Evolutionary conservation across 2,797 vertebrate genomes (phyloP).

Genomic region (Graptemys geographica): DNA sequence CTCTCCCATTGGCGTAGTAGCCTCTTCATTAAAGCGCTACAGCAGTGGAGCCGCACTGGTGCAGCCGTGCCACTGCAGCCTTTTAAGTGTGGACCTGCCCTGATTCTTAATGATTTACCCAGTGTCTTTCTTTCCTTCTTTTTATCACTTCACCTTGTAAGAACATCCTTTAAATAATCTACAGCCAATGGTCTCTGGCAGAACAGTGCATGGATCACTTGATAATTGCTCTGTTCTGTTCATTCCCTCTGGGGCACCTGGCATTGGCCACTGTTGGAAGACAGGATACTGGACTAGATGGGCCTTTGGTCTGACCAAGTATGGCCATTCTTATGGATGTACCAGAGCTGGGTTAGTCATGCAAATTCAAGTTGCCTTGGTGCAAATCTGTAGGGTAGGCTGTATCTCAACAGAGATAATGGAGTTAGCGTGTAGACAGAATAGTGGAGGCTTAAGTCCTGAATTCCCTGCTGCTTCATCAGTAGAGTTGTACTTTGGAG

Average conservation of each 20-base stretch:
- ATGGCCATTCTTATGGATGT: background rate
- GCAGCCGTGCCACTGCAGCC: background rate
- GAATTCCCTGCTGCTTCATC: background rate
- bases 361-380: background rate
- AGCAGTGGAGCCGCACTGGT: background rate
- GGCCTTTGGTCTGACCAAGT: too few species aligned
- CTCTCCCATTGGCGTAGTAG: background rate
- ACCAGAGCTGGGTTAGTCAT: background rate
- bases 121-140: background rate
- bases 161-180: background rate
- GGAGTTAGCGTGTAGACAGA: background rate
- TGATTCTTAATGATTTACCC: background rate
- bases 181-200: background rate
- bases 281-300: too few species aligned
- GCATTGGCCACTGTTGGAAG: too few species aligned
- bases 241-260: too few species aligned
- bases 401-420: background rate
- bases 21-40: background rate
- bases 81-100: background rate
- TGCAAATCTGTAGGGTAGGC: background rate
- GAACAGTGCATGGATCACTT: background rate
- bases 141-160: rapidly evolving
- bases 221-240: too few species aligned
- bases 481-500: background rate
- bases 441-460: background rate